Base-by-base conservation (phyloP, 2,113 vertebrate species). In the Malurus cyaneus region DNA sequence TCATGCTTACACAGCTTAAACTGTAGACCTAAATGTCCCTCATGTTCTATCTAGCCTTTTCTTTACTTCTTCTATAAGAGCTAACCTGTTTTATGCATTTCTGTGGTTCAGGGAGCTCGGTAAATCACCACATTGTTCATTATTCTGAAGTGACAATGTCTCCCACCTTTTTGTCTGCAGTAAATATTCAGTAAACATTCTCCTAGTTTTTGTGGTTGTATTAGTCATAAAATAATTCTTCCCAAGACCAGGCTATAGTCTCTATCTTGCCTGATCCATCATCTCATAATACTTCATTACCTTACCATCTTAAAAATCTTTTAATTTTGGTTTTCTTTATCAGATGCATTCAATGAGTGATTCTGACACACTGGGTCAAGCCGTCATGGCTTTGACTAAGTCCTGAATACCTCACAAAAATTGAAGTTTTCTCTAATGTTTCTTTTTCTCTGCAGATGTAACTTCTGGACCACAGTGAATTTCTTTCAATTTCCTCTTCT, bases 371-470 rank as follows among this genome's bases (percentile, higher is more conserved):
- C 6, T 34, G 26, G 21, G 7, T 70, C 36, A 91, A 71, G 36
- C 34, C 52, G 7, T 32, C 6, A 20, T 18, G 16, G 6, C 9
- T 80, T 49, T 77, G 32, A 46, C 8, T 32, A 36, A 78, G 15
- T 60, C 16, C 14, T n/a, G 20, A 65, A 62, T 26, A 41, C 4
- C 12, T 74, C 41, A 56, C 11, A 61, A 49, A 65, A 81, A 18
- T 0, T 0, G 16, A 79, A 52, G 7, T 18, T 70, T 13, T 47
- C 64, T 65, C 29, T 28, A 18, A 16, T 18, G 1, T 42, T 31
- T 47, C 12, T 42, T 83, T 84, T 70, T 49, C 23, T 90, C 34
- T 85, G 29, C 11, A 52, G 20, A n/a, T 49, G 2, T 39, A 57
- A 18, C 61, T 70, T 61, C 18, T 65, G 19, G 11, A 53, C 11